Conservation (phyloP, 2,888 invertebrate species). For the Palloptera scutellata region DNA sequence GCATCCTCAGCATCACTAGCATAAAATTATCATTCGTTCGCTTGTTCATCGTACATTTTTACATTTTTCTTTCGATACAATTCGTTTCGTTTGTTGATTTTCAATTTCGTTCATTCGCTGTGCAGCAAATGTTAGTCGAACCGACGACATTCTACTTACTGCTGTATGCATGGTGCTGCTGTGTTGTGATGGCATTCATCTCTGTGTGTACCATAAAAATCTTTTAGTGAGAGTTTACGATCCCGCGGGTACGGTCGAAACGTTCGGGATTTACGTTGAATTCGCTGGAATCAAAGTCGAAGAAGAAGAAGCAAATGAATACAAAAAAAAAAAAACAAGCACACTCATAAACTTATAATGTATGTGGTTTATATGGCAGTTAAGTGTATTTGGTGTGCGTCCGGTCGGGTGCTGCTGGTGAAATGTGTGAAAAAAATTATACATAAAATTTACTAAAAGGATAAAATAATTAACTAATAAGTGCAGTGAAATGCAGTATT, state of each 20-base stretch:
- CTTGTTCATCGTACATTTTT: no score
- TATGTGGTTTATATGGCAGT: conserved; percentile 14
- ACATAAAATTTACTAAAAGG: no score
- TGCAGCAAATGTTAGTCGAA: conserved; percentile 15
- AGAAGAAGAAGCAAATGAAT: conserved; percentile 15
- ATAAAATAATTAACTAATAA: no score
- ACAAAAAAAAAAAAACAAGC: conserved; percentile 6
- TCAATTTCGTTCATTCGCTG: neutral
- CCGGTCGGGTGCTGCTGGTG: no score
- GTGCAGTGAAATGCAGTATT: no score
- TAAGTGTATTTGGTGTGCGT: neutral
- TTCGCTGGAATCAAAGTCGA: neutral
- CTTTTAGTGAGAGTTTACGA: conserved; percentile 65
- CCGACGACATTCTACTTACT: neutral
- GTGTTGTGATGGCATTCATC: conserved; percentile 40
- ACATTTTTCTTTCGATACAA: no score
- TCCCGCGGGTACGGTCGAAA: conserved; percentile 65
- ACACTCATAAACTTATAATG: conserved; percentile 14
- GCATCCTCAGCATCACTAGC: neutral
- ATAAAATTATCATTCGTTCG: no score
- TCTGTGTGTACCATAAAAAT: conserved; percentile 61
- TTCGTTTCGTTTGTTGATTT: neutral
- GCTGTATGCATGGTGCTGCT: no score
- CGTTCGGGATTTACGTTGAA: conserved; percentile 49
- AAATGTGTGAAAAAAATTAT: neutral